Base-by-base conservation (phyloP, 1,140 invertebrate genomes). In the Teleopsis dalmanni region DNA sequence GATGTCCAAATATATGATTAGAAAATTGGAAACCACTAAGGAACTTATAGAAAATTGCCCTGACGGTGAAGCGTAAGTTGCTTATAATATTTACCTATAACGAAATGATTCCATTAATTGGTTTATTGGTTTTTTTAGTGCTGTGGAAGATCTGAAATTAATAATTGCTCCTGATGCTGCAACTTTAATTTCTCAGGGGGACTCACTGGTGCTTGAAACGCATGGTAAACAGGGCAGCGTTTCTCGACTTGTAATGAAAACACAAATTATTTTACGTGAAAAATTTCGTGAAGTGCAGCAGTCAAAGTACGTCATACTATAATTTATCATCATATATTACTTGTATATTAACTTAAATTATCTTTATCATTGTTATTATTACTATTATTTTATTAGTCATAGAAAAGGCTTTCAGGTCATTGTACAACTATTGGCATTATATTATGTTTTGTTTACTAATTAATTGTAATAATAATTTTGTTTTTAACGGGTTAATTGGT, bases 131-230 rank as follows among this genome's bases (percentile, higher is more conserved):
- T 43, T 18, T 23, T 14, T 8, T 35, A 56, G 51, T 44, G 54
- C 47, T 6, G 61, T 65, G 23, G 69, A 71, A 38, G 62, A 71
- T 44, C 47, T 71, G 2, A 55, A 61, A 16, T 53, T 65, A 14
- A 48, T 62, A 4, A 70, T 88, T 45, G 85, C 87, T 6, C 84
- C 86, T 0, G 86, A 88, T 65, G 85, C 85, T 43, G 85, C 86
- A 10, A 80, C 81, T 35, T 71, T 88, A 14, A 88, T 90, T 36
- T 88, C 85, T 11, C 80, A 80, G 59, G 86, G 87, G 2, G 86
- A 89, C 62, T 81, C 82, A 35, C 70, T 89, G 26, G 82, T 88
- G 1, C 73, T 84, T 54, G 76, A 76, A 47, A 78, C 82, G 2
- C 80, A 83, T 49, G 69, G 68, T 14, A 70, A 58, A 40, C 62